These are phyloP conservation scores for Pyrrhosoma nymphula DNA, from an alignment of 2,888 invertebrate genomes.

Conservation along the genomic window DNA sequence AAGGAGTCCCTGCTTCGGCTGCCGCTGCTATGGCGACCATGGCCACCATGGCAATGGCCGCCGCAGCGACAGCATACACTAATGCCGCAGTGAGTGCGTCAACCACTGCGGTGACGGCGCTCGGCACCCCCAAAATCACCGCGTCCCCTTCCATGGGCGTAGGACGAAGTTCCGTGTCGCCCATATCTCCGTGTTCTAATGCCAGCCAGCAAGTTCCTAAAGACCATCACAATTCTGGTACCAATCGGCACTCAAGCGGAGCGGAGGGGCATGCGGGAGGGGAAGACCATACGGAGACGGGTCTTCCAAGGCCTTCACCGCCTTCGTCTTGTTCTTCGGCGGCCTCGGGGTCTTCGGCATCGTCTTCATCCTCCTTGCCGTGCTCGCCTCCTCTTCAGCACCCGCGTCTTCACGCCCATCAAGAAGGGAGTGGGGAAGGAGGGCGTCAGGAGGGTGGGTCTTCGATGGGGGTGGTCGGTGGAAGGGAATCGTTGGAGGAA, in stretches of 20 bases:
- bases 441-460: conserved; percentile 7
- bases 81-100: conserved; percentile 78
- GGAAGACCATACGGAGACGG: conserved; percentile 73
- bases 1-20: conserved; percentile 57
- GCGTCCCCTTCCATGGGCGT: conserved; percentile 75
- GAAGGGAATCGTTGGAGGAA: neutral
- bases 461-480: neutral
- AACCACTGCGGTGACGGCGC: conserved; percentile 72
- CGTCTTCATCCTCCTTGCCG: conserved; percentile 77
- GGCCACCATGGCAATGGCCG: conserved; percentile 76
- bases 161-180: conserved; percentile 69
- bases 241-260: conserved; percentile 59
- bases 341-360: conserved; percentile 77
- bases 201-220: conserved; percentile 67
- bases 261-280: conserved; percentile 45
- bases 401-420: conserved; percentile 52
- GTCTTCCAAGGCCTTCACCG: conserved; percentile 56
- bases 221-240: conserved; percentile 67
- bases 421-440: conserved; percentile 57
- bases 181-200: conserved; percentile 52
- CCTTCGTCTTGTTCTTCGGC: conserved; percentile 71
- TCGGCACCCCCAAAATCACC: conserved; percentile 74
- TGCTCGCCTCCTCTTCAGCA: conserved; percentile 68
- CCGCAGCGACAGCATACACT: conserved; percentile 76
- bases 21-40: conserved; percentile 76